These are phyloP conservation scores for Bubo blakistoni DNA, from an alignment of 2,113 vertebrate genomes.

Conservation along the genomic window DNA sequence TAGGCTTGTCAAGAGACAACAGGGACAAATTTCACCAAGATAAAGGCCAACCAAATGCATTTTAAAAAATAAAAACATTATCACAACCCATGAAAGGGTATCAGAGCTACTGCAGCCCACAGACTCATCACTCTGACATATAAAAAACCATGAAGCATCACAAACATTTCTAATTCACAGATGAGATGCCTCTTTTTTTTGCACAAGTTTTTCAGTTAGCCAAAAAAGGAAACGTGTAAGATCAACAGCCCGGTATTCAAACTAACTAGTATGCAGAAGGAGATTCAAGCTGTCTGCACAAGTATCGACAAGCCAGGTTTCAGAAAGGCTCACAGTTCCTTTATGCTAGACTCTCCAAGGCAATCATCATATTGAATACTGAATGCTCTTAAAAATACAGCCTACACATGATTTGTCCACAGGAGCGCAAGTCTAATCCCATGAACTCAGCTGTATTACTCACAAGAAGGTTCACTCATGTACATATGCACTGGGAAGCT, in stretches of 20 bases:
- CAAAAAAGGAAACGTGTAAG: not conserved
- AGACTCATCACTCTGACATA: not conserved
- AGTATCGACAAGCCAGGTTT: not conserved
- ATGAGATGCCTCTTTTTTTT: not conserved
- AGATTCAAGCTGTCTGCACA: not conserved
- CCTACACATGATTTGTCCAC: not conserved
- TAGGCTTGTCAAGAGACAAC: not conserved
- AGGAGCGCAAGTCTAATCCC: not conserved
- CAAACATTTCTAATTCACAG: not conserved
- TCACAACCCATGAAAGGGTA: not conserved
- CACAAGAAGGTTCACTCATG: not conserved
- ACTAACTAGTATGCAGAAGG: not conserved
- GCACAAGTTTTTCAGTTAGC: not conserved
- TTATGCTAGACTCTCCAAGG: not conserved
- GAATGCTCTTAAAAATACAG: not conserved
- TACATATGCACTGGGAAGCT: not conserved
- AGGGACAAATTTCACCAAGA: not conserved
- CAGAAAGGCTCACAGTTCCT: not conserved
- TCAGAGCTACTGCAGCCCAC: not conserved
- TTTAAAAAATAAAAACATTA: not conserved
- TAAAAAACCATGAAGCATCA: not conserved
- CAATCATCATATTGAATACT: not conserved
- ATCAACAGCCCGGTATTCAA: not conserved
- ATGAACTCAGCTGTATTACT: not conserved
- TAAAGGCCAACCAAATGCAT: fast-evolving